Evolutionary conservation across 1,140 invertebrate species (phyloP).

Genomic region (Megalonaias nervosa): DNA sequence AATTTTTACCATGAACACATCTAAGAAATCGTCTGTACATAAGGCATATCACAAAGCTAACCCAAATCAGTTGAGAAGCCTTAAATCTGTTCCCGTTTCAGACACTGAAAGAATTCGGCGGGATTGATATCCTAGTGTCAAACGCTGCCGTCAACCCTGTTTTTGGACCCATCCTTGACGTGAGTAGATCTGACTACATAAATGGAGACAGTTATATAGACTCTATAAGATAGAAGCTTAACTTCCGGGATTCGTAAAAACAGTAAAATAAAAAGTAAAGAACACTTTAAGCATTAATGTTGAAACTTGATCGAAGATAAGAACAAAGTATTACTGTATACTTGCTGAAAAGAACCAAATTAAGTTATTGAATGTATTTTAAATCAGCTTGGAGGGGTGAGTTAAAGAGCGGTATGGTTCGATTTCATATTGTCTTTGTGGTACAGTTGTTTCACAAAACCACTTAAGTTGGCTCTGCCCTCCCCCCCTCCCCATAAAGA

Average conservation of each 20-base stretch:
- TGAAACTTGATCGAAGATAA: neutral
- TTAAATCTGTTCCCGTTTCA: constrained; percentile 67
- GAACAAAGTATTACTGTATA: neutral
- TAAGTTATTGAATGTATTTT: neutral
- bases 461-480: neutral
- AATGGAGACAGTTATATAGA: neutral
- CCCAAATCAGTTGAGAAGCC: too few species aligned
- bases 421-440: neutral
- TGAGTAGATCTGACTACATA: constrained; percentile 68
- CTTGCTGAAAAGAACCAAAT: neutral
- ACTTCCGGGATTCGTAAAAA: neutral
- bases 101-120: constrained; percentile 86
- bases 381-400: too few species aligned
- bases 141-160: constrained; percentile 95
- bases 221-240: neutral
- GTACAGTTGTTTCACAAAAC: neutral
- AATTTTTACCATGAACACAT: too few species aligned
- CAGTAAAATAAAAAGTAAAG: neutral
- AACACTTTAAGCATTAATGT: neutral
- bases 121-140: constrained; percentile 94
- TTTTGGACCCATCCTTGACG: constrained; percentile 85
- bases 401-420: neutral
- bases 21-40: too few species aligned
- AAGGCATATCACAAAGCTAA: too few species aligned
- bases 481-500: too few species aligned